Base-by-base conservation (phyloP, 2,797 vertebrate species). In the Chanos chanos region DNA sequence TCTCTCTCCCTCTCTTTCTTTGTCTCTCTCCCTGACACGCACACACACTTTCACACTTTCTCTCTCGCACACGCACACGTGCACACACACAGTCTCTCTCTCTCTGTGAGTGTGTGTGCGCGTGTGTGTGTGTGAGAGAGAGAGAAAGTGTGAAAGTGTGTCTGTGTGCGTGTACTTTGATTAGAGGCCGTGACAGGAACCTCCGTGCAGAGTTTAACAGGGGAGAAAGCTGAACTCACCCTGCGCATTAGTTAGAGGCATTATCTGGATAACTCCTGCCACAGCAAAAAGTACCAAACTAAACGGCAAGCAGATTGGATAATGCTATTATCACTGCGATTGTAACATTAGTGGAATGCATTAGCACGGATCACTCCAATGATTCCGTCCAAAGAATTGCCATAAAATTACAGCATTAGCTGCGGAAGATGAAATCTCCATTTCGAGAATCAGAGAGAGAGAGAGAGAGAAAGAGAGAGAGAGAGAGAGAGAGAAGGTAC, bases 361-460 rank as follows among this genome's bases (percentile, higher is more conserved):
- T 89, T 89, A 87, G 82, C 80, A 77, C 75, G 85, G 87, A 87
- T 89, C 85, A 90, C 85, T 84, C 82, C 76, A 69, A 71, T 65
- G 78, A 86, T 86, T 81, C 80, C 24, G 78, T 63, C 24, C 73
- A 60, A 68, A 79, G 83, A 88, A 87, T 86, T 79, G 75, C 79
- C 83, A 79, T 87, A 83, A 85, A 87, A 89, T 87, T 80, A 66
- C 65, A 44, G 81, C 75, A 81, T 85, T 87, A 81, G 74, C 76
- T 73, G 76, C 71, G 80, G 82, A n/a, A 87, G 85, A 91, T 86
- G 76, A 82, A 81, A 77, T 75, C 77, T 81, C 75, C 81, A 86
- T 87, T 81, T 64, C 77, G 71, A 75, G 33, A 68, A 70, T 25
- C 55, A 77, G 71, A 48, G 62, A 64, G 61, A 10, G 16, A 34